A percentile compares a stretch with the other conserved stretches of the same genome.
Conservation (phyloP, 2,888 invertebrate species). For the Prosapia bicincta region DNA sequence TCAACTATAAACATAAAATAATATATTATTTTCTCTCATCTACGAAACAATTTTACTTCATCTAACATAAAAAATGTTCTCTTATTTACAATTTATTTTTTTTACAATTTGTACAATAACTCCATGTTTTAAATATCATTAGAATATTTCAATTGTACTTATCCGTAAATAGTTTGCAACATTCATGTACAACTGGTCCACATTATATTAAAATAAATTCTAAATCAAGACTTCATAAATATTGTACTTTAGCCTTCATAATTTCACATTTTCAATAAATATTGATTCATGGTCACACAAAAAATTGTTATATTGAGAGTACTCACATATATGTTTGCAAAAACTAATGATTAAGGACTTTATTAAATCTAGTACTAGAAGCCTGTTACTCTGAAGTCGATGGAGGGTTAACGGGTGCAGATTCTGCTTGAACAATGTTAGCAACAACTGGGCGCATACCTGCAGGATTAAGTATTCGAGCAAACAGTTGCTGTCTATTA, state of each 20-base stretch:
- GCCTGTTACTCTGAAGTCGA: constrained; percentile 5
- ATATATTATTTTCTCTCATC: too few species aligned
- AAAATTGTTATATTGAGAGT: too few species aligned
- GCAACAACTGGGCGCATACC: constrained; percentile 37
- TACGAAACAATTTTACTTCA: background rate
- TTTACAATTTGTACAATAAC: background rate
- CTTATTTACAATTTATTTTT: background rate
- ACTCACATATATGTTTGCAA: background rate
- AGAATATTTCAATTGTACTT: background rate
- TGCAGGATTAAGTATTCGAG: constrained; percentile 49
- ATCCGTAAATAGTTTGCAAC: background rate
- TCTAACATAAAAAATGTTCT: background rate
- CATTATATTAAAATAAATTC: background rate
- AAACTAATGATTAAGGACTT: background rate
- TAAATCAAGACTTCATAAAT: background rate
- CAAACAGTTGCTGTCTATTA: constrained; percentile 48
- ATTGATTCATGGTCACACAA: too few species aligned
- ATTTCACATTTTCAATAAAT: background rate
- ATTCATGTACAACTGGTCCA: background rate
- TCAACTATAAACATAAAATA: too few species aligned
- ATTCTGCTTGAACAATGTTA: constrained; percentile 10
- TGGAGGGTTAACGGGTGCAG: constrained; percentile 9
- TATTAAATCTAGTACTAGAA: background rate
- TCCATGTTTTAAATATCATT: background rate
- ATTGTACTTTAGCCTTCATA: background rate